Evolutionary conservation across 2,113 vertebrate species (phyloP).

Genomic region (Rhinoptilus africanus): DNA sequence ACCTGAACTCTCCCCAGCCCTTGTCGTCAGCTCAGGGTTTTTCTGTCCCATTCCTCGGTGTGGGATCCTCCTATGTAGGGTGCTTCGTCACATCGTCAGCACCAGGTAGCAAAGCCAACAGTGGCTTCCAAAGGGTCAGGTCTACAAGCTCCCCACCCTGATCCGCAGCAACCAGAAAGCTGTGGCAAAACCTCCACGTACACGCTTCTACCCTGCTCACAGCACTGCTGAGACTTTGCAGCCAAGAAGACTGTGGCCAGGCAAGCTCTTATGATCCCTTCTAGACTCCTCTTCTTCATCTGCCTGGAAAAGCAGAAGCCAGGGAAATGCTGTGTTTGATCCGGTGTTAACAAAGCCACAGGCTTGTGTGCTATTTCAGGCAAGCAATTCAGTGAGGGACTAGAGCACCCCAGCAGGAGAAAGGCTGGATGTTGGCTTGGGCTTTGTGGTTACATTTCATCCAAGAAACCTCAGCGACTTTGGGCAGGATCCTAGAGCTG

Average conservation of each 20-base stretch:
- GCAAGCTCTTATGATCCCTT: not conserved
- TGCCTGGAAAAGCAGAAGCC: not conserved
- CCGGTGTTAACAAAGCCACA: not conserved
- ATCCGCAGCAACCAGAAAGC: not conserved
- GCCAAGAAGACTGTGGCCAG: not conserved
- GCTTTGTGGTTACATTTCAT: not conserved
- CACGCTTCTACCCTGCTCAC: fast-evolving
- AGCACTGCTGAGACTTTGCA: not conserved
- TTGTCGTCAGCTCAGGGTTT: not conserved
- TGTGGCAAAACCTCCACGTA: not conserved
- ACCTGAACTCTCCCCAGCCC: not conserved
- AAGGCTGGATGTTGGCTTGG: not conserved
- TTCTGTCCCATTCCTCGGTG: not conserved
- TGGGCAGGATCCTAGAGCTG: not conserved
- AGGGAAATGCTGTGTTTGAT: not conserved
- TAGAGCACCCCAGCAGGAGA: not conserved
- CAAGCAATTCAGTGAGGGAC: not conserved
- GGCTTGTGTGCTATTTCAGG: not conserved
- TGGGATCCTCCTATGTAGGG: not conserved
- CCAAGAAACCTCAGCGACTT: not conserved
- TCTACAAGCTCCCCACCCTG: too few species aligned
- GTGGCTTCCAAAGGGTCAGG: not conserved
- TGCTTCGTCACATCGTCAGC: not conserved
- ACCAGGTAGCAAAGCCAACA: not conserved
- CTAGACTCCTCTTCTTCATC: not conserved